These are phyloP conservation scores for Parauchenoglanis punctatus DNA, from an alignment of 2,797 vertebrate genomes.

Conservation along the genomic window DNA sequence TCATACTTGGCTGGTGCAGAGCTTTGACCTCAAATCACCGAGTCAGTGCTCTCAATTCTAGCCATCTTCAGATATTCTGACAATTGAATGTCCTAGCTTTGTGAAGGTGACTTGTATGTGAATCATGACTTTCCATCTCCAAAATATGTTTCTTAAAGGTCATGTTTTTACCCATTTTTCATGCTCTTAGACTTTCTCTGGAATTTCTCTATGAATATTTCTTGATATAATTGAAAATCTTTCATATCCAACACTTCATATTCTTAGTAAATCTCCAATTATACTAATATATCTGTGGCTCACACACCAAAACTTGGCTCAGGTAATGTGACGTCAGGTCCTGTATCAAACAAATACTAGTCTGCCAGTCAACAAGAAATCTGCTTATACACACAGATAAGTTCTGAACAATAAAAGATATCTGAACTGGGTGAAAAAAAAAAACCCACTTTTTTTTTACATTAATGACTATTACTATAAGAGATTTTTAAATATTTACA, in stretches of 20 bases:
- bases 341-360: not conserved
- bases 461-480: not conserved
- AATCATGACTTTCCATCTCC: not conserved
- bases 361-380: constrained; percentile 14
- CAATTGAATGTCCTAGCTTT: not conserved
- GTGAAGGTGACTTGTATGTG: not conserved
- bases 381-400: constrained; percentile 11
- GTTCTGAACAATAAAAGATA: not conserved
- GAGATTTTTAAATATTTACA: not conserved
- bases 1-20: constrained; percentile 2
- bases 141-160: not conserved
- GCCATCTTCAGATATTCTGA: not conserved
- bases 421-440: not conserved
- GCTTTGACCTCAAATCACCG: constrained; percentile 27
- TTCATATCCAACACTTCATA: not conserved
- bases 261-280: not conserved
- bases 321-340: constrained; percentile 10
- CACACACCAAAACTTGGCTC: not conserved
- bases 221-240: not conserved
- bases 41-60: not conserved
- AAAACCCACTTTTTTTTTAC: not conserved
- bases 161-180: no score
- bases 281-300: not conserved
- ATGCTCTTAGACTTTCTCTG: not conserved
- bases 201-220: not conserved